Conservation (phyloP, 2,888 invertebrate species). For the Eupithecia centaureata region DNA sequence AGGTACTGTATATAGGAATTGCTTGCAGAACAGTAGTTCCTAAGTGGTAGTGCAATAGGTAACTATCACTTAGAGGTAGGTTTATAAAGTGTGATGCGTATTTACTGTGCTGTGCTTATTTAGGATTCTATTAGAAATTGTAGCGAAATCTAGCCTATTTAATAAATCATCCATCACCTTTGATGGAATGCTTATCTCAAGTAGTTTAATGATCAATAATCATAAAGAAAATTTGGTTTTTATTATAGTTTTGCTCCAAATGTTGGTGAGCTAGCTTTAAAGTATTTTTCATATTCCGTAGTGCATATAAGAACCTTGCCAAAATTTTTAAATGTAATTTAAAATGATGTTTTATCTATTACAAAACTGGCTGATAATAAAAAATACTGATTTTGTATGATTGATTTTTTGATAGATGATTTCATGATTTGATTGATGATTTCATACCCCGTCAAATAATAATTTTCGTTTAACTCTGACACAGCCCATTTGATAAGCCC, state of each 20-base stretch:
- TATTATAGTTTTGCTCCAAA: not conserved
- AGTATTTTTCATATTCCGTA: not conserved
- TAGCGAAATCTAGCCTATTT: not conserved
- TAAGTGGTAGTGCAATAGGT: slow-evolving; percentile 14
- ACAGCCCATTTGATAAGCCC: not conserved
- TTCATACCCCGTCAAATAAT: not conserved
- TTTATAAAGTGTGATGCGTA: not conserved
- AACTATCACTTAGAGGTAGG: not conserved
- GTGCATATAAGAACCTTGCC: not conserved
- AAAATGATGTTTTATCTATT: not conserved
- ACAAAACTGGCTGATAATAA: not conserved
- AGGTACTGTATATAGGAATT: slow-evolving; percentile 17
- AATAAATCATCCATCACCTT: not conserved
- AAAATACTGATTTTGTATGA: not conserved
- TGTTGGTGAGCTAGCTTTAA: not conserved
- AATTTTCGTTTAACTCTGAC: not conserved
- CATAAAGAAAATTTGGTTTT: no score
- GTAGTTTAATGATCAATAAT: not conserved
- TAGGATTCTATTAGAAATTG: not conserved
- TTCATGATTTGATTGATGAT: no score
- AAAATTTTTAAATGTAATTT: not conserved
- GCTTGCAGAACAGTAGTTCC: not conserved
- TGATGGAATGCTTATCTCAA: not conserved
- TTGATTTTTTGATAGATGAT: no score
- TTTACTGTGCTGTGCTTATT: not conserved